Base-by-base conservation (phyloP, 1,140 invertebrate genomes). In the Camponotus floridanus region DNA sequence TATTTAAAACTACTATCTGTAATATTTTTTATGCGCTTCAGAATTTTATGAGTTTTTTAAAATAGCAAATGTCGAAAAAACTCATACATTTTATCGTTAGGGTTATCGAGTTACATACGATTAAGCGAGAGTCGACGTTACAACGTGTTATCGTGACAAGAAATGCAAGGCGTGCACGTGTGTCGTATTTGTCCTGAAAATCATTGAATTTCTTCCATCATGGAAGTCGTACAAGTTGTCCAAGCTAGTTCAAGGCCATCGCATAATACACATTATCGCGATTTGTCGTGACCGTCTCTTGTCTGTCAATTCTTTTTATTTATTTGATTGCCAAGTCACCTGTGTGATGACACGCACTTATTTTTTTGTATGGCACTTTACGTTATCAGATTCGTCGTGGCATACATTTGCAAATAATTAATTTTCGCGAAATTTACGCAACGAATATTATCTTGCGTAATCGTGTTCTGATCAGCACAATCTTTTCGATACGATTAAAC, bases 181-280 rank as follows among this genome's bases (percentile, higher is more conserved):
- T 13, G 39, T 9, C 36, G 62, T 51, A 26, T 76, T 88, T 21
- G 57, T 89, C 64, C 65, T 73, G 51, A 78, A 86, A 86, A 81
- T 65, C 51, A 67, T 88, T 88, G 71, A 64, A 88, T 89, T 83
- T 68, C 61, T 79, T 87, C 65, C 73, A 39, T 65, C 48, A 71
- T 89, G 76, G 76, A 76, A 91, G 36, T 65, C 62, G 9, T 33
- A 79, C 81, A 76, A 79, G 76, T 68, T 42, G 57, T n/a, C 62
- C 83, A 21, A 86, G 86, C 86, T 84, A 71, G 84, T 88, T 88
- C 86, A 91, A 90, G 76, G 91, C 59, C 83, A 51, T 70, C n/a
- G 71, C 42, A 31, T 64, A 39, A 15, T 4, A 4, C 33, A 9
- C 21, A 57, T 70, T 80, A 6, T 5, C 48, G 15, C 7, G 9